Base-by-base conservation (phyloP, 2,113 vertebrate species). In the Pandion haliaetus region DNA sequence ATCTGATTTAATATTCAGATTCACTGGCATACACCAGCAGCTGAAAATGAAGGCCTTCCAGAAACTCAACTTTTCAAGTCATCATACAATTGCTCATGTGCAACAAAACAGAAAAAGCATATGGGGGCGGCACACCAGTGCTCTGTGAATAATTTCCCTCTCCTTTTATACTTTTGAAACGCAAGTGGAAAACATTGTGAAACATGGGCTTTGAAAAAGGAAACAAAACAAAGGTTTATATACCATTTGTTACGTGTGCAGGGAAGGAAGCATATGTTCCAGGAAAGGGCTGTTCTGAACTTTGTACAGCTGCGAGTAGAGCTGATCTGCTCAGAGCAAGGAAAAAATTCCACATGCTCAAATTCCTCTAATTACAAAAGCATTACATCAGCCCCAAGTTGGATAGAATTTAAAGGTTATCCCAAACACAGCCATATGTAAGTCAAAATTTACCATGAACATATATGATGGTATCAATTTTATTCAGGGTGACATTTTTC, bases 1-100 rank as follows among this genome's bases (percentile, higher is more conserved):
- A 92, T 95, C 90, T 82, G 96, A 97, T 97, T 96, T 95, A 95
- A 97, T 86, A 95, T 95, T 96, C 93, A 77, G 81, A 95, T 85
- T 86, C 8, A 5, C 9, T 95, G 96, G 96, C 96, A 91, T 34
- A 52, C 65, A 38, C 9, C 87, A 78, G 86, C 71, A 82, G 95
- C 87, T 96, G 90, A 78, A 84, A 96, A 87, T 1, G 17, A 96
- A 88, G 59, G 32, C 88, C 95, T 93, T 96, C 88, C 94, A 97
- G 91, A 88, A 93, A 83, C 55, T 62, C 90, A 31, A 8, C 90
- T 93, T 81, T 78, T 91, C 52, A 2, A 95, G 91, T 36, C 93
- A 73, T 94, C 83, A 25, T 80, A 55, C 63, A 79, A 70, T 57
- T 83, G 88, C 54, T 95, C 54, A 32, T 73, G 96, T 73, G 94